Evolutionary conservation across 2,797 vertebrate species (phyloP).

Genomic region (Masticophis lateralis): DNA sequence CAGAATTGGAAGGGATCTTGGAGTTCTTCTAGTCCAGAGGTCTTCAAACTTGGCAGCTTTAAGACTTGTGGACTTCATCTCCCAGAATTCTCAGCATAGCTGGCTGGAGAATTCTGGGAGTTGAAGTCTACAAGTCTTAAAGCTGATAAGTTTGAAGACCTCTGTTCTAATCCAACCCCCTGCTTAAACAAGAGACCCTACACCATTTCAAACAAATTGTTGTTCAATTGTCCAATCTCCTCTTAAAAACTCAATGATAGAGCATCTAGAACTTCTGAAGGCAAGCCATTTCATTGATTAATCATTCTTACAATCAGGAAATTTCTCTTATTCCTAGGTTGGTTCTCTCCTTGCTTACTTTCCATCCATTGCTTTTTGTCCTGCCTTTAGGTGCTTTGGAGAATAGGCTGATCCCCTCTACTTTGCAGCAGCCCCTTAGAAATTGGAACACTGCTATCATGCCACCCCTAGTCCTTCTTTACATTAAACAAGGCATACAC

Average conservation of each 20-base stretch:
- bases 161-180: no score
- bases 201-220: not conserved
- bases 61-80: no score
- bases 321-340: not conserved
- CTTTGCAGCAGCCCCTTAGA: not conserved
- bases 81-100: no score
- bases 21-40: no score
- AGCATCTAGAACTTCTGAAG: not conserved
- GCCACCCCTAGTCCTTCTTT: not conserved
- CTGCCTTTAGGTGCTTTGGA: not conserved
- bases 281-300: not conserved
- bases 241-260: not conserved
- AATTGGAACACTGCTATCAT: not conserved
- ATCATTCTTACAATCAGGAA: not conserved
- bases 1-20: not conserved
- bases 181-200: not conserved
- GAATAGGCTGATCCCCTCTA: not conserved
- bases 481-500: no score
- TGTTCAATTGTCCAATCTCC: not conserved
- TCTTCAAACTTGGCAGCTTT: no score
- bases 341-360: not conserved
- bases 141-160: no score
- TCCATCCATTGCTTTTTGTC: not conserved
- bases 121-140: no score
- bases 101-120: no score